Base-by-base conservation (phyloP, 2,888 invertebrate genomes). In the Syrphus vitripennis region DNA sequence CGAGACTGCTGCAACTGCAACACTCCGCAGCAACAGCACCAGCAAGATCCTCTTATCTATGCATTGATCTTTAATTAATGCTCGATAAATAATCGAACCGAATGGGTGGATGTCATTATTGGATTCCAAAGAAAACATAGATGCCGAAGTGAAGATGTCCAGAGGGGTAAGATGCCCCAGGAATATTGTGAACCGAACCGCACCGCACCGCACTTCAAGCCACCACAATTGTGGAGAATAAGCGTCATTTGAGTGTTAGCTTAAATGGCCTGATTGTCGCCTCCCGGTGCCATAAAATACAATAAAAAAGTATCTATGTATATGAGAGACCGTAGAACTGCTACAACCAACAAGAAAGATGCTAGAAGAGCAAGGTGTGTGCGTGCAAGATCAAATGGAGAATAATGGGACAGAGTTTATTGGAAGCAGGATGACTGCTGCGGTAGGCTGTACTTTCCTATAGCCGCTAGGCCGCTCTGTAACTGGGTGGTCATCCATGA, bases 1-100 rank as follows among this genome's bases (percentile, higher is more conserved):
- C 69, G 42, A 19, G 34, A 21, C 31, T 31, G 45, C n/a, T 26
- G 40, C 37, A 14, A 31, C 50, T 34, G 45, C 50, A 6, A 42
- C 34, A 26, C 82, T 57, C 59, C 63, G 53, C 42, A 65, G 70
- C 75, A 21, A 14, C 63, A 63, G 70, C 75, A 21, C 16, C 63
- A 63, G 67, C 55, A 42, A 77, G 77, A 82, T 82, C 72, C 69
- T 82, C 69, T 87, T 89, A 89, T 89, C 89, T 88, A 88, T 87
- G 88, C 88, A 87, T 87, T 88, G 89, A 89, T 89, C 89, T 89
- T 88, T 89, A 88, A 89, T 89, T 88, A 89, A 89, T 89, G 89
- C 87, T 88, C 89, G 88, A 89, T 89, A 89, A 89, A 89, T 89
- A 89, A 89, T 88, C 88, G 87, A 88, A 87, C 88, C 88, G 88